Evolutionary conservation across 2,113 vertebrate genomes (phyloP).

Genomic region (Haemorhous mexicanus): DNA sequence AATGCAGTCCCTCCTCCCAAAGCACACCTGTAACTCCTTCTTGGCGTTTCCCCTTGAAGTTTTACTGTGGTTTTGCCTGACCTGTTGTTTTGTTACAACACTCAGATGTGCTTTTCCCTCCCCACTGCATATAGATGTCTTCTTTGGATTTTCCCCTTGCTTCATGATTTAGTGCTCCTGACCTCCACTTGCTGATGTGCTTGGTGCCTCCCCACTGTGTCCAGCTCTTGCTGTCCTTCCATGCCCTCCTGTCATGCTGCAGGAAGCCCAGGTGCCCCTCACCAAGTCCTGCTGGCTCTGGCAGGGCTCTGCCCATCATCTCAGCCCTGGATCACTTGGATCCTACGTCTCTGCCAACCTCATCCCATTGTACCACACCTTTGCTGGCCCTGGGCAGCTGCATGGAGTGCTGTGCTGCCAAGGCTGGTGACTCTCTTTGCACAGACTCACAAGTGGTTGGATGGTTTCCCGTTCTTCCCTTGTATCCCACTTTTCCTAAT

Average conservation of each 20-base stretch:
- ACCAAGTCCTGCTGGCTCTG: rapidly evolving
- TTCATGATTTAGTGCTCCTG: neutral
- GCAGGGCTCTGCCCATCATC: neutral
- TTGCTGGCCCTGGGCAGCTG: neutral
- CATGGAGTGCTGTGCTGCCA: rapidly evolving
- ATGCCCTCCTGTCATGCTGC: rapidly evolving
- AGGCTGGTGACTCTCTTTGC: neutral
- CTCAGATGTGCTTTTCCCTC: neutral
- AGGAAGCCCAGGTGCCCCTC: neutral
- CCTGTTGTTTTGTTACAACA: neutral
- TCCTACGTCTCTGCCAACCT: rapidly evolving
- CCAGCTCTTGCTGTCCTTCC: neutral
- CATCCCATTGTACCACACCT: neutral
- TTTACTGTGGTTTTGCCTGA: neutral
- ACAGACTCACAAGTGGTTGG: neutral
- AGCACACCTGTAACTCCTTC: rapidly evolving
- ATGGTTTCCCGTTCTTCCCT: neutral
- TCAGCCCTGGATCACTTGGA: neutral
- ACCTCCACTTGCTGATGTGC: neutral
- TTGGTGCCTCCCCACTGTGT: rapidly evolving
- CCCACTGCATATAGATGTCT: rapidly evolving
- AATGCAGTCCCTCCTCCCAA: neutral
- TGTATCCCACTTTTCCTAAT: neutral
- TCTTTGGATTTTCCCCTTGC: neutral
- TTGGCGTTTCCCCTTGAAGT: too few relatives aligned